Percentiles rank a stretch among this genome's conserved stretches.
Conservation (phyloP, 2,797 vertebrate species). For the Agapornis canus region DNA sequence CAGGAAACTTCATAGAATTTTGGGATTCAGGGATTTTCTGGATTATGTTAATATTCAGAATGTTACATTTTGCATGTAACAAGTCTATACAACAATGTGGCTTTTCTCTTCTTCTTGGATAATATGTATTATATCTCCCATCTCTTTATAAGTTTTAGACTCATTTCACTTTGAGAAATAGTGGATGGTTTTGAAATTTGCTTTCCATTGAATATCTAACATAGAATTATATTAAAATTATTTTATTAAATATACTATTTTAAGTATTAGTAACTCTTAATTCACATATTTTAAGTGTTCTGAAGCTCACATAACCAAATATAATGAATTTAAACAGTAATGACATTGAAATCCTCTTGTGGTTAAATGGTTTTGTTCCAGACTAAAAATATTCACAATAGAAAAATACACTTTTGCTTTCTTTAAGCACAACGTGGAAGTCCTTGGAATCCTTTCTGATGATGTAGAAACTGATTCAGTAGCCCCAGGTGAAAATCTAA, state of each 20-base stretch:
- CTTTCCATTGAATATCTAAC: not conserved
- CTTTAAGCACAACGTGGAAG: constrained; percentile 91
- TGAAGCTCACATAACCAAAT: not conserved
- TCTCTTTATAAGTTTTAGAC: not conserved
- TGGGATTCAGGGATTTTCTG: not conserved
- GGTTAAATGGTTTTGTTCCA: not conserved
- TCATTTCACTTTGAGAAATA: not conserved
- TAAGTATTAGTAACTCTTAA: not conserved
- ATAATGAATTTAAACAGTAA: not conserved
- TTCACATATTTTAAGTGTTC: not conserved
- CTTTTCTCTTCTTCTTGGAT: not conserved
- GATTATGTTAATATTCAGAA: not conserved
- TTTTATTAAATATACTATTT: not conserved
- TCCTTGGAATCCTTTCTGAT: constrained; percentile 93
- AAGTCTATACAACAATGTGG: not conserved
- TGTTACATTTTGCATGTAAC: not conserved
- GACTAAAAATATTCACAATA: not conserved
- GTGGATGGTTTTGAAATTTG: not conserved
- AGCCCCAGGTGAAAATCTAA: constrained; percentile 93
- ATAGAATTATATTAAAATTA: not conserved
- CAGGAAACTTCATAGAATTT: not conserved
- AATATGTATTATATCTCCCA: not conserved
- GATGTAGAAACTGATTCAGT: constrained; percentile 95
- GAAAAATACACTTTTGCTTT: constrained; percentile 12
- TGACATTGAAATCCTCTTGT: not conserved